Evolutionary conservation across 2,888 invertebrate genomes (phyloP).

Genomic region (Trichopoda pennipes): DNA sequence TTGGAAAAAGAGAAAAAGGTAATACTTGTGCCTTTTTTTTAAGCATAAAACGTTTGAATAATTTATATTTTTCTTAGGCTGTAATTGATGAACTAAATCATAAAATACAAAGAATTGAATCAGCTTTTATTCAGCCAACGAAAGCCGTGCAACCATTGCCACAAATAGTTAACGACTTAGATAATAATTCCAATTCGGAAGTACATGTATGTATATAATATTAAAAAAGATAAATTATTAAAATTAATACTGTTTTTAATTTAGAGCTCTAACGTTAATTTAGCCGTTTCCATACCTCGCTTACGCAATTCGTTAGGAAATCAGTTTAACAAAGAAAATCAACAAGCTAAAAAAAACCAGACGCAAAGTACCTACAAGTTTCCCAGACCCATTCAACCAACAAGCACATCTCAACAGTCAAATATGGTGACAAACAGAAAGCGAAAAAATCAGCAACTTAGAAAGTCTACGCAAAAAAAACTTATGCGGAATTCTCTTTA

Average conservation of each 20-base stretch:
- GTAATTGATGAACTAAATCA: slow-evolving; percentile 67
- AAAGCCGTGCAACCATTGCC: slow-evolving; percentile 47
- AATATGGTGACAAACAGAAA: slow-evolving; percentile 31
- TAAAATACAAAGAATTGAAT: slow-evolving; percentile 68
- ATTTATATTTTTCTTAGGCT: slow-evolving; percentile 51
- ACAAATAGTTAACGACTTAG: too few species aligned
- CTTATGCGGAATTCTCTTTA: slow-evolving; percentile 33
- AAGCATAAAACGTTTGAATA: too few species aligned
- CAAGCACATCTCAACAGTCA: background rate
- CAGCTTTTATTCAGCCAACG: too few species aligned
- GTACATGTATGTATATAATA: slow-evolving; percentile 10
- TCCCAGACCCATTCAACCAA: slow-evolving; percentile 26
- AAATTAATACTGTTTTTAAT: too few species aligned
- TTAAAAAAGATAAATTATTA: background rate
- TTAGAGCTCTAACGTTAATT: slow-evolving; percentile 19
- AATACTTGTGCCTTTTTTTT: slow-evolving; percentile 9
- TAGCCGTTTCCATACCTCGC: slow-evolving; percentile 36
- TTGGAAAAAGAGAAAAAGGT: slow-evolving; percentile 69
- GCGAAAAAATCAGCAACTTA: slow-evolving; percentile 37
- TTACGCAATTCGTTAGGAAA: slow-evolving; percentile 17
- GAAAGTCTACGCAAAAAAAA: slow-evolving; percentile 8
- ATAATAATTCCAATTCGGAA: slow-evolving; percentile 17
- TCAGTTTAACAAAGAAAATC: slow-evolving; percentile 24
- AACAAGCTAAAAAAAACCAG: slow-evolving; percentile 17
- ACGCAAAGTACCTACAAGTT: slow-evolving; percentile 30